These are phyloP conservation scores for Brachionus koreanus DNA, from an alignment of 1,140 invertebrate species.

Conservation along the genomic window DNA sequence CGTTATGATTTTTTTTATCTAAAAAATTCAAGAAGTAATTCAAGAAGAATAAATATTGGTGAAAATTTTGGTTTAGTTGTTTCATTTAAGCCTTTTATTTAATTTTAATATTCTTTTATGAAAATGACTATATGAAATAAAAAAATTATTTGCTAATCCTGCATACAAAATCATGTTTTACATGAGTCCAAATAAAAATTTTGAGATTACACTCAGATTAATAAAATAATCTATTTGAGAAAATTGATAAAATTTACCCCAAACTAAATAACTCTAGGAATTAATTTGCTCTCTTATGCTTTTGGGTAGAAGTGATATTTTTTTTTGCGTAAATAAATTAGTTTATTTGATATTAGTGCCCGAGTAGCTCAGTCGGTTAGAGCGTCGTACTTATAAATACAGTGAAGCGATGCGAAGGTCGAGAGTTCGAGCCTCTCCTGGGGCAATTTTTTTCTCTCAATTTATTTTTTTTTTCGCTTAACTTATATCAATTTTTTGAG, in stretches of 20 bases:
- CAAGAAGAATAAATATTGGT: not conserved
- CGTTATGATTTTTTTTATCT: constrained; percentile 2
- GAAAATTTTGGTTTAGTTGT: not conserved
- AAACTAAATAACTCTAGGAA: not conserved
- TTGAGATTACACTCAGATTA: not conserved
- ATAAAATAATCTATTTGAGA: not conserved
- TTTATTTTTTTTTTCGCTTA: not conserved
- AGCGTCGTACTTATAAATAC: not conserved
- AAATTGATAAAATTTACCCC: not conserved
- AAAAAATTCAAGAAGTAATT: not conserved
- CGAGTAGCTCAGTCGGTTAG: not conserved
- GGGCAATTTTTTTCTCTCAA: not conserved
- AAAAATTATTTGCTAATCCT: not conserved
- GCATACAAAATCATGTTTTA: not conserved
- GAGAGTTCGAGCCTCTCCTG: not conserved
- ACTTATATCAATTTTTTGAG: too few relatives aligned
- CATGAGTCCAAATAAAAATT: not conserved
- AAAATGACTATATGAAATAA: not conserved
- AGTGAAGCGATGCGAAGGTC: not conserved
- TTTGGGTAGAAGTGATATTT: not conserved
- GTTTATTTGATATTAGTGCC: too few relatives aligned
- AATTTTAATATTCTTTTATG: not conserved
- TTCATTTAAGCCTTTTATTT: not conserved
- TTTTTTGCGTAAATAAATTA: too few relatives aligned
- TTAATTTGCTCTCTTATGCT: not conserved